phyloP scores from a whole-genome alignment of 1,140 invertebrate species.

The Zelostemma sp. region DNA sequence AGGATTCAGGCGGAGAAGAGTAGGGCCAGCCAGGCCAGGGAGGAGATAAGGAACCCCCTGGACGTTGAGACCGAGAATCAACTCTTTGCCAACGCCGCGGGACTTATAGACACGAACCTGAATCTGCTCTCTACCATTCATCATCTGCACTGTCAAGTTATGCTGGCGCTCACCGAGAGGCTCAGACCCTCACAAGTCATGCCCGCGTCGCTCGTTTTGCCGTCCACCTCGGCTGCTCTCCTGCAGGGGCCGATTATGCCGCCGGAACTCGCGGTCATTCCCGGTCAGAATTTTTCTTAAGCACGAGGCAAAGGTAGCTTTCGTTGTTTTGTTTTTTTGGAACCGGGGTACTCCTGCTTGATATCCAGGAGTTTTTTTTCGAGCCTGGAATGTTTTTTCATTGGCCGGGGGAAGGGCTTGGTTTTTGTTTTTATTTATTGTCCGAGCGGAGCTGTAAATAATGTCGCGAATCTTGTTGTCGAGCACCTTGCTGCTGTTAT shows the following conservation, averaged over 20 bases:
- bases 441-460: no score
- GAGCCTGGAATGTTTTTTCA: no score
- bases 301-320: not conserved
- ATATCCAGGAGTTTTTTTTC: no score
- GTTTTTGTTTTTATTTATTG: no score
- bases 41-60: constrained; percentile 22
- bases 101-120: constrained; percentile 66
- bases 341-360: not conserved
- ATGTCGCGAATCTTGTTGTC: no score
- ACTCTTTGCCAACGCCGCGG: constrained; percentile 59
- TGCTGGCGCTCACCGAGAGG: constrained; percentile 66
- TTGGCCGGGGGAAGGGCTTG: no score
- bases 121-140: constrained; percentile 67
- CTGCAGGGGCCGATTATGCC: constrained; percentile 36
- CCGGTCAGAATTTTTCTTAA: constrained; percentile 37
- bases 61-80: constrained; percentile 38
- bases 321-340: no score
- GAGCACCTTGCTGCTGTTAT: no score
- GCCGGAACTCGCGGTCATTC: constrained; percentile 43
- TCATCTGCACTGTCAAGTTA: constrained; percentile 67
- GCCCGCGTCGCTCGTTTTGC: constrained; percentile 54
- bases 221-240: constrained; percentile 39
- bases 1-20: constrained; percentile 65
- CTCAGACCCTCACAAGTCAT: constrained; percentile 57
- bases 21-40: constrained; percentile 23